Percentiles rank a stretch among this genome's conserved stretches.
Evolutionary conservation across 2,888 invertebrate species (phyloP).

Genomic region (Cheilosia grossa): DNA sequence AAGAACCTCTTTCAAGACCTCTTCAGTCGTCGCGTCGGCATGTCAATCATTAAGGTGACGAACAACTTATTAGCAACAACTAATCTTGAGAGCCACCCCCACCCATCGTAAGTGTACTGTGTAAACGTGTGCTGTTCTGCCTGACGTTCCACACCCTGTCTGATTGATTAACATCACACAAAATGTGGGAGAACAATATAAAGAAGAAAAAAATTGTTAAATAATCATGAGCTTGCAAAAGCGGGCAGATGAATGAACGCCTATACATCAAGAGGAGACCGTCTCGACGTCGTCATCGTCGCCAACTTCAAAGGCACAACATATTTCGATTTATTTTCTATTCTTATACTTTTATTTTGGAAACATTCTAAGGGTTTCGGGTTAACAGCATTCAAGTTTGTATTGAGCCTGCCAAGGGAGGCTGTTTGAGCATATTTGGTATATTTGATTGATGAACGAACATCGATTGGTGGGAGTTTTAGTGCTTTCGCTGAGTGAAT

Average conservation of each 20-base stretch:
- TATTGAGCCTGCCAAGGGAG: slow-evolving; percentile 40
- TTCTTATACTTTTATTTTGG: slow-evolving; percentile 20
- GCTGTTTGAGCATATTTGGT: slow-evolving; percentile 27
- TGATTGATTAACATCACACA: slow-evolving; percentile 63
- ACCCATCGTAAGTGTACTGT: background rate
- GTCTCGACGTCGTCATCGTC: slow-evolving; percentile 1
- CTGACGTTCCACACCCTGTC: slow-evolving; percentile 55
- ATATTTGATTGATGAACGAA: slow-evolving; percentile 57
- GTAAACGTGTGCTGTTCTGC: slow-evolving; percentile 7
- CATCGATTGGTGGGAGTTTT: slow-evolving; percentile 36
- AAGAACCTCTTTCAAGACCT: slow-evolving; percentile 15
- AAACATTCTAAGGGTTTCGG: slow-evolving; percentile 25
- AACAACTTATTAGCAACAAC: slow-evolving; percentile 55
- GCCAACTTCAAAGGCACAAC: slow-evolving; percentile 63
- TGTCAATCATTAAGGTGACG: slow-evolving; percentile 60
- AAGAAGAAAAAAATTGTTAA: slow-evolving; percentile 22
- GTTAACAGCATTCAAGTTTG: slow-evolving; percentile 39
- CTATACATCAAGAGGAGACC: slow-evolving; percentile 39
- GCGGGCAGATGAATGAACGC: slow-evolving; percentile 47
- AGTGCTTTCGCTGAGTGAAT: slow-evolving; percentile 26
- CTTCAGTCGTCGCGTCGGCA: slow-evolving; percentile 7
- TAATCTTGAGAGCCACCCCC: slow-evolving; percentile 17
- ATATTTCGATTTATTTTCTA: slow-evolving; percentile 1
- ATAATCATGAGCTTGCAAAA: slow-evolving; percentile 63
- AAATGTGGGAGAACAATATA: slow-evolving; percentile 39